A percentile compares a stretch with the other conserved stretches of the same genome.
These are phyloP conservation scores for Micromussa lordhowensis DNA, from an alignment of 92 coral and sea anemone species.

Conservation along the genomic window DNA sequence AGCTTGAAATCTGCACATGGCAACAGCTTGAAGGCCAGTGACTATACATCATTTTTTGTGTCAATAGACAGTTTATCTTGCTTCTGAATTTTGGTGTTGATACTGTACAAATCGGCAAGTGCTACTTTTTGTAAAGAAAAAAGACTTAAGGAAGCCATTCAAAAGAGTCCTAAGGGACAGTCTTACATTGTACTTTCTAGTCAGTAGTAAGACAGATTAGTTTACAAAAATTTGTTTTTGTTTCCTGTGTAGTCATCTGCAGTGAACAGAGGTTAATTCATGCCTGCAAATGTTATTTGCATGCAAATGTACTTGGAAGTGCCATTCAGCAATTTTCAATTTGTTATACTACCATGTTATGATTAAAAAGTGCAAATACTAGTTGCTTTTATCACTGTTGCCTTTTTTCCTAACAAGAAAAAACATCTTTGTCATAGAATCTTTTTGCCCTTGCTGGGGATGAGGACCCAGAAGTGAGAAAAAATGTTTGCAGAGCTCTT, in stretches of 20 bases:
- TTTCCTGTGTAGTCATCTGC: background rate
- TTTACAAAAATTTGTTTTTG: background rate
- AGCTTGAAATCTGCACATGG: background rate
- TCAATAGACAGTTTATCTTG: background rate
- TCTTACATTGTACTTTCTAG: background rate
- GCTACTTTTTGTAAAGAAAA: background rate
- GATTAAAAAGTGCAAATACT: too few relatives aligned
- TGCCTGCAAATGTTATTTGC: background rate
- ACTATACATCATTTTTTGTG: background rate
- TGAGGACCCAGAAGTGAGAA: slow-evolving; percentile 97
- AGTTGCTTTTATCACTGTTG: too few relatives aligned
- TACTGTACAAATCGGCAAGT: background rate
- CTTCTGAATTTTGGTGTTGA: background rate
- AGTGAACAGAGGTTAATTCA: background rate
- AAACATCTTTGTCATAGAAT: slow-evolving; percentile 58
- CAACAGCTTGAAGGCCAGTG: background rate
- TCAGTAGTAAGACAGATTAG: background rate
- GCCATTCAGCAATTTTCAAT: background rate
- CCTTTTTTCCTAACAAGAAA: background rate
- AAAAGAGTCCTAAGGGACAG: too few relatives aligned
- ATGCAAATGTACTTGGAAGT: background rate
- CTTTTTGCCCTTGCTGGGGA: slow-evolving; percentile 97
- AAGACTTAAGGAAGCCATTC: background rate
- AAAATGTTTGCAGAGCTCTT: slow-evolving; percentile 98
- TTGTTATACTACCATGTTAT: background rate